Base-by-base conservation (phyloP, 2,797 vertebrate species). In the Geotrypetes seraphini region DNA sequence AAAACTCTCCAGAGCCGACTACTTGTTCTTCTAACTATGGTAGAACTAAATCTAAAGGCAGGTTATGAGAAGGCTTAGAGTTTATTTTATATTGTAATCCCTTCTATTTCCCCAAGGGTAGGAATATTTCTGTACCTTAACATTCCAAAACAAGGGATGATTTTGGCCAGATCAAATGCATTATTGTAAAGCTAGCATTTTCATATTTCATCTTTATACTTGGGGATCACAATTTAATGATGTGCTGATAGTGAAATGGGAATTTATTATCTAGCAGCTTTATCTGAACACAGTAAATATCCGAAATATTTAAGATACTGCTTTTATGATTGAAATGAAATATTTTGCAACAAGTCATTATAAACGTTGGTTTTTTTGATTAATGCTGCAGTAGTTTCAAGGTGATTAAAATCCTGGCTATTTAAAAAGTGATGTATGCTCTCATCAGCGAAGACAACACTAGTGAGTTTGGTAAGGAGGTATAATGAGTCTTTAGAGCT, bases 231-330 rank as follows among this genome's bases (percentile, higher is more conserved):
- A 25, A 43, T 22, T 44, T 61, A 39, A 69, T 47, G 47, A 39
- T 37, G 19, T 1, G 38, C 57, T 0, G 5, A 32, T 47, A 57
- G 46, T 55, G 32, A 35, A 54, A 39, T 21, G 45, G 0, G 6
- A 48, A 36, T 49, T 58, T 48, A 22, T 58, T 55, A 44, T 54
- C 33, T 19, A 46, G 42, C 16, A 42, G 27, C 36, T 31, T 6
- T 13, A 42, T 13, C 35, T 40, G 22, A 51, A 38, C 12, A 48
- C 56, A 47, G 57, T 57, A 66, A 69, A 64, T 53, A 53, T 24
- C 44, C 49, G 67, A 29, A 43, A 54, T 57, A 52, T 63, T 65
- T 59, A 42, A 60, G 43, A 55, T 38, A 9, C 5, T 26, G 35
- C 41, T 33, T 39, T 47, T 47, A 60, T 50, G 48, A 44, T 48